Percentiles rank a stretch among this genome's conserved stretches.
These are phyloP conservation scores for Drosophila robusta DNA, from an alignment of 2,888 invertebrate genomes.

Conservation along the genomic window DNA sequence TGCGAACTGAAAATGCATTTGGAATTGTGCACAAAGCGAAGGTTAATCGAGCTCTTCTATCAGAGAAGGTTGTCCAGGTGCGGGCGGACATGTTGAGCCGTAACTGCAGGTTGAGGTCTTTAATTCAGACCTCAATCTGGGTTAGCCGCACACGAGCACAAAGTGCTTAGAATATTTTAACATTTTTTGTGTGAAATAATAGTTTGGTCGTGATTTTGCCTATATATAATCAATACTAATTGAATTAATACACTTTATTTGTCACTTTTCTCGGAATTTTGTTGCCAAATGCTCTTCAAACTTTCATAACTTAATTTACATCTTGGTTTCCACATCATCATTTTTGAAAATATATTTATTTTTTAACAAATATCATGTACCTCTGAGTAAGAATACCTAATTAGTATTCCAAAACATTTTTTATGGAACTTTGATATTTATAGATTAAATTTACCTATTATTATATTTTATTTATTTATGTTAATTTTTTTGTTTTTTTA, in stretches of 20 bases:
- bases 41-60: slow-evolving; percentile 51
- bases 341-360: too few species aligned
- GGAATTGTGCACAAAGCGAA: slow-evolving; percentile 39
- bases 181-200: background rate
- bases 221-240: background rate
- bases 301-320: too few species aligned
- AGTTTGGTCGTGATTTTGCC: too few species aligned
- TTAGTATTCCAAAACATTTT: too few species aligned
- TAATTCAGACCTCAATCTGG: background rate
- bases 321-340: too few species aligned
- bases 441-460: too few species aligned
- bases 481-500: too few species aligned
- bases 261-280: background rate
- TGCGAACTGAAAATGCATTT: slow-evolving; percentile 32
- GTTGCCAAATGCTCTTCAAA: too few species aligned
- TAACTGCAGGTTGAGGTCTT: slow-evolving; percentile 23
- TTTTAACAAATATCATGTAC: too few species aligned
- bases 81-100: background rate
- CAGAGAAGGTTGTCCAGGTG: background rate
- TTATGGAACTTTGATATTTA: too few species aligned
- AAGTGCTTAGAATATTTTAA: background rate
- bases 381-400: too few species aligned
- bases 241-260: background rate
- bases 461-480: too few species aligned
- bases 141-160: background rate